Conservation (phyloP, 2,113 vertebrate species). For the Cheirogaleus medius region DNA sequence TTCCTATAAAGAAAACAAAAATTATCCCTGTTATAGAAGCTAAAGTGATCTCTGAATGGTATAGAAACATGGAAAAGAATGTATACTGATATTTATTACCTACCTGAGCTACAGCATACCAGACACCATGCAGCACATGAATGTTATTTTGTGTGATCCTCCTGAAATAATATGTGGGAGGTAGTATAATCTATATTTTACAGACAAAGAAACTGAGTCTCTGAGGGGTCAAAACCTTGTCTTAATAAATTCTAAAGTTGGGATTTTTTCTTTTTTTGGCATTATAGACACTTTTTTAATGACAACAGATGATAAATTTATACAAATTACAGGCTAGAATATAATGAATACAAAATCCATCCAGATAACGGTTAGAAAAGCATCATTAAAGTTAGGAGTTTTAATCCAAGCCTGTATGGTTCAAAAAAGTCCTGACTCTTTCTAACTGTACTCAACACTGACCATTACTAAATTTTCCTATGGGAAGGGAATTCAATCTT, state of each 20-base stretch:
- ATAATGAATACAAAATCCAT: slow-evolving; percentile 62
- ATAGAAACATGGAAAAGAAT: not conserved
- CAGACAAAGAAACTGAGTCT: not conserved
- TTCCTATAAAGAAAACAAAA: slow-evolving; percentile 45
- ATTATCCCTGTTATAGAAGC: not conserved
- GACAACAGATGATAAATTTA: slow-evolving; percentile 56
- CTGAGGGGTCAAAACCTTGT: not conserved
- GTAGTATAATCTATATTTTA: not conserved
- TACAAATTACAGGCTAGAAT: slow-evolving; percentile 60
- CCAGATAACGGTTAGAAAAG: slow-evolving; percentile 65
- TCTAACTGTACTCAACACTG: not conserved
- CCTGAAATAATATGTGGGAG: not conserved
- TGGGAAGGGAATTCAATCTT: not conserved
- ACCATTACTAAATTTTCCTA: not conserved
- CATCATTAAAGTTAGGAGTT: slow-evolving; percentile 10
- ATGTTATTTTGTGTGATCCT: not conserved
- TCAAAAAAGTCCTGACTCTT: not conserved
- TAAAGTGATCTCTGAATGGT: not conserved
- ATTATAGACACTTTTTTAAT: slow-evolving; percentile 66
- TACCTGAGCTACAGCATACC: not conserved
- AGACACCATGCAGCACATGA: not conserved
- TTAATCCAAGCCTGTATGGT: not conserved
- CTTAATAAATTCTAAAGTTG: not conserved
- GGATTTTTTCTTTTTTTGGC: not conserved
- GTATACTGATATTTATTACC: not conserved